Base-by-base conservation (phyloP, 2,113 vertebrate genomes). In the Athene noctua region DNA sequence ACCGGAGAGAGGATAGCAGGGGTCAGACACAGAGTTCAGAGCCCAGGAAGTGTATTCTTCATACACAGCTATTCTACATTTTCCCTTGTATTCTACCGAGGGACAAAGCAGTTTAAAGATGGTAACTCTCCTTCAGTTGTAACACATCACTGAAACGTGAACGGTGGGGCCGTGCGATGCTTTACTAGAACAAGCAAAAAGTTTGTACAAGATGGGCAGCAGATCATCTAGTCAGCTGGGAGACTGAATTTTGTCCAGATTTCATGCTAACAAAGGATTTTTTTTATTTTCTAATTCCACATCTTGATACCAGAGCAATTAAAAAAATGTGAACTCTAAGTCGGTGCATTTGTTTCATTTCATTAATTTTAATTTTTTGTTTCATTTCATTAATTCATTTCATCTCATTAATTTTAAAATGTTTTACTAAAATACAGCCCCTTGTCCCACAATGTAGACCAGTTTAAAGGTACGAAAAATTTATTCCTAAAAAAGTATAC, bases 131-230 rank as follows among this genome's bases (percentile, higher is more conserved):
- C 70, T 30, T 5, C 14, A 10, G 62, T 6, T 9, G 52, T 0
- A 8, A 42, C 1, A 11, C 42, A 20, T 13, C n/a, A 1, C 55
- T 20, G 2, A 12, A 9, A 11, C 0, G 16, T 2, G 38, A 67
- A 18, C 0, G 10, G 22, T 2, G 16, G 18, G 32, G 36, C 47
- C 3, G 11, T 0, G 5, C 0, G 8, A 49, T 8, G 70, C 38
- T 65, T 65, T 9, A 1, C 47, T 5, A 14, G 3, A 42, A 20
- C 26, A 6, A 49, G 86, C 1, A 10, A 15, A 3, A 49, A 17
- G 9, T 21, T n/a, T 36, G 68, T 18, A 22, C 10, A 17, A 51
- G 44, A 49, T 2, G 40, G 52, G 66, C 52, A 75, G 61, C 22
- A 13, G 3, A 1, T 34, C 77, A 25, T 2, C 29, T 2, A 2